Base-by-base conservation (phyloP, 1,140 invertebrate species). In the Pseudomyrmex sp. region DNA sequence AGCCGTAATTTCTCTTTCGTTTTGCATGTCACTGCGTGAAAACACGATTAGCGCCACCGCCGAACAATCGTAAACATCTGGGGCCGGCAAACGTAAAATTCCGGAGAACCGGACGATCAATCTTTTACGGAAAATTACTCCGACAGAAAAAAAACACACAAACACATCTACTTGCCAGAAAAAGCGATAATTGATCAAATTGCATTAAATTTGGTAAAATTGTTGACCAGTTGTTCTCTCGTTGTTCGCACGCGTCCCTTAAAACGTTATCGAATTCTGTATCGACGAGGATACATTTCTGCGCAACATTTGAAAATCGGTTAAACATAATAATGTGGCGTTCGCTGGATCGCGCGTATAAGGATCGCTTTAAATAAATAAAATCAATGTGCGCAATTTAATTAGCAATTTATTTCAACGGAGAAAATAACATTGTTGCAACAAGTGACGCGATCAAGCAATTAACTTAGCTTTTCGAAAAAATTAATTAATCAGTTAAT, bases 331-430 rank as follows among this genome's bases (percentile, higher is more conserved):
- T 70, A 80, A 80, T 35, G 12, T 13, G 54, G 44, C 54, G 15
- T 79, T 52, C 8, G 76, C 52, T 23, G 13, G 15, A 59, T 58
- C 66, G 58, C 18, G 26, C 20, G 46, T 18, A 48, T 5, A 26
- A 70, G 15, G 10, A 18, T 2, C 23, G 15, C 2, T 48, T 18
- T 48, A 35, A 35, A 35, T 59, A 61, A 70, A 72, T 20, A 61
- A 8, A n/a, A 72, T 59, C 20, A 9, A 70, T 46, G 7, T 50
- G 54, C 23, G 15, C 54, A 61, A 80, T 80, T 70, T 80, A 80
- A 80, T 70, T 70, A 72, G 44, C 15, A 80, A 80, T 72, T 72
- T 80, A 80, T 50, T 72, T 70, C 1, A 59, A 70, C 52, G 15
- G 12, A 80, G 20, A 12, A 18, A 80, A 80, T 80, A 72, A 59